Conservation (phyloP, 2,888 invertebrate genomes). For the Oxystoma pomonae region DNA sequence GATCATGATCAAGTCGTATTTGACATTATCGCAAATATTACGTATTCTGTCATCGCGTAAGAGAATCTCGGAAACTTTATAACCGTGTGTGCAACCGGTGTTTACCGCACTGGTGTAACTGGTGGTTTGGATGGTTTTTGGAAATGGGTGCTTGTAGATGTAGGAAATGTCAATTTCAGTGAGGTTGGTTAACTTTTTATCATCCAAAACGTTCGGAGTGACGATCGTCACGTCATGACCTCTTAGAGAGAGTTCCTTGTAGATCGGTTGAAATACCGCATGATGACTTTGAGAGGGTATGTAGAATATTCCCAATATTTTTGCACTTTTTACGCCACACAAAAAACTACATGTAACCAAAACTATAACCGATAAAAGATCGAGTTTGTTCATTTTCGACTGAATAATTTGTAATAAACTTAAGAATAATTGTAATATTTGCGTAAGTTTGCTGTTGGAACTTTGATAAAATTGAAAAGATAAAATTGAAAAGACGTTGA, state of each 20-base stretch:
- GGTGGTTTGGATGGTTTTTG: neutral
- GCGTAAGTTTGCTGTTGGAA: neutral
- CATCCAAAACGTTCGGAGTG: slow-evolving; percentile 46
- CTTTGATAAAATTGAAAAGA: too few species aligned
- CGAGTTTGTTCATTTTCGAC: neutral
- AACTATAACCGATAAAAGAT: neutral
- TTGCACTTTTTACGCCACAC: slow-evolving; percentile 26
- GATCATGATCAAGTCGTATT: slow-evolving; percentile 21
- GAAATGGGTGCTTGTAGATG: slow-evolving; percentile 32
- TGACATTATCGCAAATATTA: neutral
- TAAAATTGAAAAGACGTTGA: too few species aligned
- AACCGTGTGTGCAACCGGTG: neutral
- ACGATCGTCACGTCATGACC: slow-evolving; percentile 50
- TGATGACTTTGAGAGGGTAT: slow-evolving; percentile 51
- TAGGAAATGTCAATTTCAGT: slow-evolving; percentile 43
- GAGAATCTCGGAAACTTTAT: neutral
- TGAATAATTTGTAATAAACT: neutral
- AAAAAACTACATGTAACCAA: neutral
- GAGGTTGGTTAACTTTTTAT: slow-evolving; percentile 41
- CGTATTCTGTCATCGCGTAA: neutral
- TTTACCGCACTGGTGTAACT: neutral
- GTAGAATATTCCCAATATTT: slow-evolving; percentile 46
- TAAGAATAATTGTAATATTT: neutral
- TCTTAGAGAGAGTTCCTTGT: slow-evolving; percentile 45
- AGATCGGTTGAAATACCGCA: slow-evolving; percentile 46